phyloP scores from a whole-genome alignment of 1,140 invertebrate genomes.

The Lepidostoma basale region DNA sequence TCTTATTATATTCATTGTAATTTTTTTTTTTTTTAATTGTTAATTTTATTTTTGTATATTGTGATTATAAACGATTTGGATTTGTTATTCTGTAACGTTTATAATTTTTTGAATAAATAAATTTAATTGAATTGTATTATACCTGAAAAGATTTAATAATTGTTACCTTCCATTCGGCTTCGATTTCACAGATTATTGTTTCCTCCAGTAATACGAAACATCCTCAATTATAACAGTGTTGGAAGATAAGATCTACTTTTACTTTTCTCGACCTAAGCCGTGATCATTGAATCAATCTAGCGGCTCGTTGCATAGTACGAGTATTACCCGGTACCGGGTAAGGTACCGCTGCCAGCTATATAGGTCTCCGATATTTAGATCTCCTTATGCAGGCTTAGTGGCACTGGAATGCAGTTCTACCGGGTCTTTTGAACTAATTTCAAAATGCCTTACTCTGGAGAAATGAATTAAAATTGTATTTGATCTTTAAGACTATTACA shows the following conservation, averaged over 20 bases:
- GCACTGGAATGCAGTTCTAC: constrained; percentile 1
- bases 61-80: too few species aligned
- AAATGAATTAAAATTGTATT: neutral
- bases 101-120: too few species aligned
- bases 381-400: neutral
- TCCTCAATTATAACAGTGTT: too few species aligned
- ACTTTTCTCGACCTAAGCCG: constrained; percentile 2
- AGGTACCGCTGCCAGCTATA: neutral
- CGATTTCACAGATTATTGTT: too few species aligned
- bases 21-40: too few species aligned
- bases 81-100: too few species aligned
- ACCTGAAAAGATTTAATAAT: too few species aligned
- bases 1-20: too few species aligned
- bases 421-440: neutral
- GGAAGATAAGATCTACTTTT: constrained; percentile 10
- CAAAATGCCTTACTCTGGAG: neutral
- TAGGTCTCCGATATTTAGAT: neutral
- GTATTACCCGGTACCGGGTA: neutral
- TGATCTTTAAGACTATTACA: neutral
- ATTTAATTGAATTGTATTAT: too few species aligned
- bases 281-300: neutral
- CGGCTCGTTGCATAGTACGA: neutral
- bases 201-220: too few species aligned
- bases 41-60: too few species aligned
- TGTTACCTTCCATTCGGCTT: too few species aligned